These are phyloP conservation scores for Accipiter virgatus DNA, from an alignment of 2,113 vertebrate genomes.

Conservation along the genomic window DNA sequence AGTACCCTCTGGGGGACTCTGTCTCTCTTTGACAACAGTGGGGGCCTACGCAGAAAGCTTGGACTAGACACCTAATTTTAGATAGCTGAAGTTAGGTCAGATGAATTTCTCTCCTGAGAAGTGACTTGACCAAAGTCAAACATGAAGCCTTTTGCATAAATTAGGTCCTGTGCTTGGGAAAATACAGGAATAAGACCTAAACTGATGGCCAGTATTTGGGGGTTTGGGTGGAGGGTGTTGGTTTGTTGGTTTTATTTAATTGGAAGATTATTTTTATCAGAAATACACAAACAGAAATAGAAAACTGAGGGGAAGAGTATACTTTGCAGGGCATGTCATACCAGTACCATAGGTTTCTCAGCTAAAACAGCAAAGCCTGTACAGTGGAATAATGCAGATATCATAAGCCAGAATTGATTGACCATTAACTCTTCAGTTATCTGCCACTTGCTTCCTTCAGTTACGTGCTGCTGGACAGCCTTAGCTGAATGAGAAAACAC, in stretches of 20 bases:
- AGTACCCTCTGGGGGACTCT: conserved; percentile 31
- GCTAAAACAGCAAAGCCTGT: not conserved
- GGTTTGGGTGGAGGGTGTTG: not conserved
- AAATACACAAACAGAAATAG: not conserved
- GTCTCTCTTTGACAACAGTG: not conserved
- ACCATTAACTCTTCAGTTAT: not conserved
- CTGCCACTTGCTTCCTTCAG: not conserved
- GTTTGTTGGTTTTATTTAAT: not conserved
- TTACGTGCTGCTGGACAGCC: not conserved
- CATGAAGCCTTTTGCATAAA: not conserved
- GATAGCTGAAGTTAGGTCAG: not conserved
- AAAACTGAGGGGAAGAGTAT: not conserved
- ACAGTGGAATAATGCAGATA: not conserved
- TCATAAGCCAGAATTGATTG: not conserved
- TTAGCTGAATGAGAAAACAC: not conserved
- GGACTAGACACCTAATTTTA: not conserved
- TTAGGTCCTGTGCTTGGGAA: not conserved
- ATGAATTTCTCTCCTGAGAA: conserved; percentile 31
- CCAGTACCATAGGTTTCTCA: not conserved
- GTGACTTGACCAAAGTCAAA: conserved; percentile 18
- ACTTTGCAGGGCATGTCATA: not conserved
- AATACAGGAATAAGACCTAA: not conserved
- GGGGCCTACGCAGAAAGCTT: not conserved
- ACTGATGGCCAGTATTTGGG: not conserved
- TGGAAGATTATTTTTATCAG: not conserved